Conservation (phyloP, 2,888 invertebrate genomes). For the Prosopocoilus inquinatus region DNA sequence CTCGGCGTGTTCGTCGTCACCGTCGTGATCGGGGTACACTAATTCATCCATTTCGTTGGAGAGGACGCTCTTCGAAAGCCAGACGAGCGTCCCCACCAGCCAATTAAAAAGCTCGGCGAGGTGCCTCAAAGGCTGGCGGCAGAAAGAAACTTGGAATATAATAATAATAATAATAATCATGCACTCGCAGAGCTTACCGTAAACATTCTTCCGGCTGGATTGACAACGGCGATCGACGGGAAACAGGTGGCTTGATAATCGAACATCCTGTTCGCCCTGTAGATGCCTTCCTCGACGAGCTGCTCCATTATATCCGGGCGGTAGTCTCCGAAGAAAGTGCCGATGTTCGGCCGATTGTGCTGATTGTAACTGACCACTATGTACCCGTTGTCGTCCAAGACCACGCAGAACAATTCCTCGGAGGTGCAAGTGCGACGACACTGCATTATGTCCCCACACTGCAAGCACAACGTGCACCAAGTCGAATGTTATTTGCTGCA, state of each 20-base stretch:
- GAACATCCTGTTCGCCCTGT: constrained; percentile 70
- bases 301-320: constrained; percentile 68
- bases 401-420: constrained; percentile 73
- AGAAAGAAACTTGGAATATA: constrained; percentile 17
- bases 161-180: neutral
- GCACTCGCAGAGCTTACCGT: constrained; percentile 39
- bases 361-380: constrained; percentile 71
- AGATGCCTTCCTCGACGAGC: constrained; percentile 74
- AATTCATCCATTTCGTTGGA: constrained; percentile 54
- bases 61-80: constrained; percentile 59
- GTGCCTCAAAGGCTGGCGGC: constrained; percentile 60
- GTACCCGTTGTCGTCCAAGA: constrained; percentile 89
- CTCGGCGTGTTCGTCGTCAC: constrained; percentile 24
- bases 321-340: constrained; percentile 86
- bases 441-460: constrained; percentile 42
- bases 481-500: neutral
- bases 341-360: constrained; percentile 61
- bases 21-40: constrained; percentile 21
- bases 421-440: constrained; percentile 62
- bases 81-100: constrained; percentile 58
- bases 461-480: constrained; percentile 20
- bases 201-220: constrained; percentile 41
- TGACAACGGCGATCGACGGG: constrained; percentile 62
- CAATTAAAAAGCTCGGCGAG: constrained; percentile 58
- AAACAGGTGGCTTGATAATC: constrained; percentile 92